Percentiles rank a stretch among this genome's conserved stretches.
Conservation (phyloP, 2,113 vertebrate genomes). For the Platysteira castanea region DNA sequence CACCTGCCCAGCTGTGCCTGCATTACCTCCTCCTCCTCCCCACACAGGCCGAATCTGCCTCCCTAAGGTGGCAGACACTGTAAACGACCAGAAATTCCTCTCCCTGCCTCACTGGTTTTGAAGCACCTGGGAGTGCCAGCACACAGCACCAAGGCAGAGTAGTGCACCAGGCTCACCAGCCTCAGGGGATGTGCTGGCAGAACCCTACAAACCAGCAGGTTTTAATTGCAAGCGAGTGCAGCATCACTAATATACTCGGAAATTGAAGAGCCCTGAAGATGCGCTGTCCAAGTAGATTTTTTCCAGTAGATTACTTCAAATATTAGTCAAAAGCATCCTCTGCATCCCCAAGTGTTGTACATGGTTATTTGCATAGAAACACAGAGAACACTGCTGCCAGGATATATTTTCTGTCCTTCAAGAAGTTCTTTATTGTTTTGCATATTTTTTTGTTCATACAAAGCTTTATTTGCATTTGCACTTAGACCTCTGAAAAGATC, state of each 20-base stretch:
- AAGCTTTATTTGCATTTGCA: neutral
- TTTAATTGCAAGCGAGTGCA: neutral
- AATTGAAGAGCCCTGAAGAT: neutral
- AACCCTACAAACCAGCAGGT: neutral
- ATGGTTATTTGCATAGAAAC: neutral
- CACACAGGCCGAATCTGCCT: neutral
- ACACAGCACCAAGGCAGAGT: neutral
- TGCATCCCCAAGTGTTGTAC: neutral
- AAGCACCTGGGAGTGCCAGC: neutral
- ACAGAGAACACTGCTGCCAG: neutral
- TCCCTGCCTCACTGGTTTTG: neutral
- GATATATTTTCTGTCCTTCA: neutral
- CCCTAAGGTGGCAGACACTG: neutral
- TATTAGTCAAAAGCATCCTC: neutral
- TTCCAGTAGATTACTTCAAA: neutral
- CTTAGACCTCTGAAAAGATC: neutral
- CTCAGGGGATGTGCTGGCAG: accelerated
- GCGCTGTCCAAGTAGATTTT: neutral
- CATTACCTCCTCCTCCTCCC: neutral
- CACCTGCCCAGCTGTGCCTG: neutral
- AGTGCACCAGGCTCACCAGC: accelerated
- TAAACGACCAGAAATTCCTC: accelerated
- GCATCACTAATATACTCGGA: neutral
- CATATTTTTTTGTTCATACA: neutral
- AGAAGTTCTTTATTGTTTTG: neutral